Conservation (phyloP, 2,888 invertebrate species). For the Trissolcus brochymenae region DNA sequence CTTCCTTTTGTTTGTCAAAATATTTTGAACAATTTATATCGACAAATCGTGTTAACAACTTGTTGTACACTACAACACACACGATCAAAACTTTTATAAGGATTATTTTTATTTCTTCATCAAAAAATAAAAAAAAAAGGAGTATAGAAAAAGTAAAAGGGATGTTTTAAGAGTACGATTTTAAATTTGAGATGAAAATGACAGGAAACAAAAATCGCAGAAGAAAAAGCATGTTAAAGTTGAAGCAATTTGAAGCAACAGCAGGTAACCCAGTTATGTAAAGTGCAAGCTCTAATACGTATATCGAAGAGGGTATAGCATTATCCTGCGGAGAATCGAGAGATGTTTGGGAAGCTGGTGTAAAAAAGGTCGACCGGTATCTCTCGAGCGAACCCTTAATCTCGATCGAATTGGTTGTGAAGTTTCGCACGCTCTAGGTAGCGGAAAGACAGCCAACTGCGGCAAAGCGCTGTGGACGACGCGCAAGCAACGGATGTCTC, state of each 20-base stretch:
- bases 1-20: too few species aligned
- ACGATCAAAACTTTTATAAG: too few species aligned
- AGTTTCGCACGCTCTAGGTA: conserved; percentile 71
- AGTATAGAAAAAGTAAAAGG: too few species aligned
- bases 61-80: too few species aligned
- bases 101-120: too few species aligned
- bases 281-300: conserved; percentile 37
- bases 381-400: conserved; percentile 46
- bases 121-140: too few species aligned
- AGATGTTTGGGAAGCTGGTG: conserved; percentile 54
- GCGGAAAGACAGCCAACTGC: conserved; percentile 54
- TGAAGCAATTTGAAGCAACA: background rate
- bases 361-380: conserved; percentile 49
- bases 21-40: too few species aligned
- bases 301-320: conserved; percentile 18
- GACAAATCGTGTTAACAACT: too few species aligned
- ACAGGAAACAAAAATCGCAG: too few species aligned
- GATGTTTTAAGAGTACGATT: too few species aligned
- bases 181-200: too few species aligned
- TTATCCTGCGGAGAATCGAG: conserved; percentile 47
- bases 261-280: conserved; percentile 48
- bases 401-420: conserved; percentile 62
- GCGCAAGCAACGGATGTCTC: conserved; percentile 58
- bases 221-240: too few species aligned
- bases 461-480: conserved; percentile 33